Evolutionary conservation across 2,113 vertebrate species (phyloP).

Genomic region (Pseudois nayaur): DNA sequence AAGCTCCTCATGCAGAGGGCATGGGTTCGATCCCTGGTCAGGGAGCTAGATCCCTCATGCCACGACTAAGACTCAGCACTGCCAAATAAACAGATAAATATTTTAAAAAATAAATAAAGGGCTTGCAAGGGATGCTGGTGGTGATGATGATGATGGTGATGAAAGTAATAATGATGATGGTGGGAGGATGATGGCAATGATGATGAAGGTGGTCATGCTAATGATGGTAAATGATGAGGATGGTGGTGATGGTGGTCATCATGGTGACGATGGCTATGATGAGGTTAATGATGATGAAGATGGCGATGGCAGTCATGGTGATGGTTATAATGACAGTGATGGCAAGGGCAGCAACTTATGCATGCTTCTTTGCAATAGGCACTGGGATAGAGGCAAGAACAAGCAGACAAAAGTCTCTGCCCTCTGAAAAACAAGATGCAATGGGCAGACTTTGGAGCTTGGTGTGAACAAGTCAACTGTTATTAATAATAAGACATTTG

Average conservation of each 20-base stretch:
- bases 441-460: background rate
- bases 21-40: background rate
- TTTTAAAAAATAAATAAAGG: background rate
- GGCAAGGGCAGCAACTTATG: background rate
- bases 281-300: background rate
- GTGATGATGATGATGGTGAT: background rate
- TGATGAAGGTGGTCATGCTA: background rate
- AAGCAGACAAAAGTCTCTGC: background rate
- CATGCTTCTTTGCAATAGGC: background rate
- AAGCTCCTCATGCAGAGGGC: background rate
- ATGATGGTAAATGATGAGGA: background rate
- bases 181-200: background rate
- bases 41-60: background rate
- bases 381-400: background rate
- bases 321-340: background rate
- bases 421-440: background rate
- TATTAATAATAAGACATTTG: background rate
- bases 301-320: background rate
- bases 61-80: background rate
- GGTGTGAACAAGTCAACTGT: background rate
- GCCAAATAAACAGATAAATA: background rate
- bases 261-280: background rate
- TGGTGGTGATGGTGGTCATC: background rate
- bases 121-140: background rate
- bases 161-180: background rate